Percentiles rank a stretch among this genome's conserved stretches.
phyloP scores from a whole-genome alignment of 30 jellyfish, hydroid and myxozoan species.

The Turritopsis dohrnii region DNA sequence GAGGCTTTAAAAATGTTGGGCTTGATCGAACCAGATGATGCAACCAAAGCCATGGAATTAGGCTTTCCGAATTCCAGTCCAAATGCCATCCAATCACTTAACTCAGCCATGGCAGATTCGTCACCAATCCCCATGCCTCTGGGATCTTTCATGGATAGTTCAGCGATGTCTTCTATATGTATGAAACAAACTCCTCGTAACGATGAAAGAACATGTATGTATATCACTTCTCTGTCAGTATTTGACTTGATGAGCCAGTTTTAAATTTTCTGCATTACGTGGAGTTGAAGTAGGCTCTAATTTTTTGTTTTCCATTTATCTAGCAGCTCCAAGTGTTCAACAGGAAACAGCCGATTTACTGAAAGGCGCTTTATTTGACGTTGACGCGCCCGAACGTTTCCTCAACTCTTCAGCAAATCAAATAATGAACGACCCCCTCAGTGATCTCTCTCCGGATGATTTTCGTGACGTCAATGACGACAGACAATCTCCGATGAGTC shows the following conservation, averaged over 20 bases:
- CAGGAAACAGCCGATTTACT: conserved; percentile 5
- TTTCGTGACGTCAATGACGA: background rate
- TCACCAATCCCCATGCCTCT: conserved; percentile 10
- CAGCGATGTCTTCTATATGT: background rate
- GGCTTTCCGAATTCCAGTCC: conserved; percentile 63
- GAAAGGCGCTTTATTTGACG: background rate
- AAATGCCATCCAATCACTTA: background rate
- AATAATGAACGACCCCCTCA: conserved; percentile 8
- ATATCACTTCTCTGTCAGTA: too few relatives aligned
- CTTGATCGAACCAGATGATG: conserved; percentile 50
- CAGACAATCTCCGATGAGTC: background rate
- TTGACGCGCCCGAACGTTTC: background rate
- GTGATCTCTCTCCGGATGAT: conserved; percentile 4
- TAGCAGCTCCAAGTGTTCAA: background rate
- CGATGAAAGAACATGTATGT: background rate
- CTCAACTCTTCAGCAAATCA: conserved; percentile 15
- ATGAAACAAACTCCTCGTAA: background rate
- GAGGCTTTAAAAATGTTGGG: conserved; percentile 71
- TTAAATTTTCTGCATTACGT: background rate
- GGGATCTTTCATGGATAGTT: background rate
- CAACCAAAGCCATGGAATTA: conserved; percentile 65
- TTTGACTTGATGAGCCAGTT: too few relatives aligned
- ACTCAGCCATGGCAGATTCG: background rate
- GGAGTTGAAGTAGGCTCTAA: background rate
- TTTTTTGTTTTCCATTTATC: background rate